Evolutionary conservation across 2,888 invertebrate species (phyloP).

Genomic region (Octodonta nipae): DNA sequence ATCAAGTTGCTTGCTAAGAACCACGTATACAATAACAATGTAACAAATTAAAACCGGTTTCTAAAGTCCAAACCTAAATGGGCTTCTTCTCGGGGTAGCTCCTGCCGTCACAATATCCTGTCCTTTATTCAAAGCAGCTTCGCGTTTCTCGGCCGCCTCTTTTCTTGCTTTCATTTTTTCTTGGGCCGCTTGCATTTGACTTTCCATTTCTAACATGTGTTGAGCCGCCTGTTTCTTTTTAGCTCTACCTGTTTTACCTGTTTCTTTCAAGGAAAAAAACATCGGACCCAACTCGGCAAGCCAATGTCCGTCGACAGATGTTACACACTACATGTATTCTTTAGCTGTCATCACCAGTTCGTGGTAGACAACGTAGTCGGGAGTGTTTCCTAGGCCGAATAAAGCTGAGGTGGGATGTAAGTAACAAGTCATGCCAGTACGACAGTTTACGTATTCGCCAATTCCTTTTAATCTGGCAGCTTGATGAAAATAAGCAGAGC

Average conservation of each 20-base stretch:
- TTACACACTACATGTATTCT: slow-evolving; percentile 99
- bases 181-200: slow-evolving; percentile 88
- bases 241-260: slow-evolving; percentile 75
- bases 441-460: slow-evolving; percentile 94
- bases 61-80: slow-evolving; percentile 64
- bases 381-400: slow-evolving; percentile 93
- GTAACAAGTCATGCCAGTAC: slow-evolving; percentile 98
- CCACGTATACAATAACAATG: no score
- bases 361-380: slow-evolving; percentile 98
- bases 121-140: slow-evolving; percentile 58
- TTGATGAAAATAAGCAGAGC: slow-evolving; percentile 98
- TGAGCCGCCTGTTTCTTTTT: slow-evolving; percentile 81
- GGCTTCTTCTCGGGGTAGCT: slow-evolving; percentile 59
- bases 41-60: no score
- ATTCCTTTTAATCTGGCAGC: slow-evolving; percentile 79
- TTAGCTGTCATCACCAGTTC: slow-evolving; percentile 95
- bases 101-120: slow-evolving; percentile 76
- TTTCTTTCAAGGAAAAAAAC: slow-evolving; percentile 95
- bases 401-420: slow-evolving; percentile 96
- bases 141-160: slow-evolving; percentile 57
- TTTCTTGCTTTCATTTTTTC: slow-evolving; percentile 78
- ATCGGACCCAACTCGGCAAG: slow-evolving; percentile 96
- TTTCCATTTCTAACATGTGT: slow-evolving; percentile 86
- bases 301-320: slow-evolving; percentile 97
- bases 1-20: no score